Percentiles rank a stretch among this genome's conserved stretches.
Conservation (phyloP, 35 echinoderm and acorn worm species). For the Lytechinus pictus region DNA sequence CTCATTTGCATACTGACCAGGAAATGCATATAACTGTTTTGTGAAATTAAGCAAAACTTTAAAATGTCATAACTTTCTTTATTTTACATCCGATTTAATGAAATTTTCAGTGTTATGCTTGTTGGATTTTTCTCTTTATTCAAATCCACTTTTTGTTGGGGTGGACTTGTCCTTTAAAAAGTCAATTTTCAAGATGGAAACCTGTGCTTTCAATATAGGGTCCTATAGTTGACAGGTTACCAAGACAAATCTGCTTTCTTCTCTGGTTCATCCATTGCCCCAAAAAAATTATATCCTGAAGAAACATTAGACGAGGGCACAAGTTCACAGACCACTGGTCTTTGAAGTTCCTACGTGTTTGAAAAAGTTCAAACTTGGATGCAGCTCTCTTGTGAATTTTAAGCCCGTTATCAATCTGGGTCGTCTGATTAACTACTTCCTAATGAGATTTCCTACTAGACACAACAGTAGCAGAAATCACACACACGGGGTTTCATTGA, state of each 20-base stretch:
- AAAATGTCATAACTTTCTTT: too few relatives aligned
- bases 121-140: too few relatives aligned
- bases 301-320: background rate
- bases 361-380: background rate
- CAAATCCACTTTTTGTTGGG: too few relatives aligned
- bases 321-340: background rate
- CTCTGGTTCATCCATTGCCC: background rate
- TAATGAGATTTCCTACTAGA: slow-evolving; percentile 5
- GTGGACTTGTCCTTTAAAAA: too few relatives aligned
- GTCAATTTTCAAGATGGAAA: too few relatives aligned
- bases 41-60: too few relatives aligned
- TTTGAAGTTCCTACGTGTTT: background rate
- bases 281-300: too few relatives aligned
- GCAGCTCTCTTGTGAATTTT: background rate
- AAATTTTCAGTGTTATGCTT: too few relatives aligned
- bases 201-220: too few relatives aligned
- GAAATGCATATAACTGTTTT: too few relatives aligned
- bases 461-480: background rate
- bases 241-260: background rate
- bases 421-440: slow-evolving; percentile 2
- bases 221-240: background rate
- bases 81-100: too few relatives aligned
- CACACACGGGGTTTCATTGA: background rate
- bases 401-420: background rate
- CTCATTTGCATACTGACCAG: too few relatives aligned